phyloP scores from a whole-genome alignment of 2,888 invertebrate species.

The Diploptera punctata region DNA sequence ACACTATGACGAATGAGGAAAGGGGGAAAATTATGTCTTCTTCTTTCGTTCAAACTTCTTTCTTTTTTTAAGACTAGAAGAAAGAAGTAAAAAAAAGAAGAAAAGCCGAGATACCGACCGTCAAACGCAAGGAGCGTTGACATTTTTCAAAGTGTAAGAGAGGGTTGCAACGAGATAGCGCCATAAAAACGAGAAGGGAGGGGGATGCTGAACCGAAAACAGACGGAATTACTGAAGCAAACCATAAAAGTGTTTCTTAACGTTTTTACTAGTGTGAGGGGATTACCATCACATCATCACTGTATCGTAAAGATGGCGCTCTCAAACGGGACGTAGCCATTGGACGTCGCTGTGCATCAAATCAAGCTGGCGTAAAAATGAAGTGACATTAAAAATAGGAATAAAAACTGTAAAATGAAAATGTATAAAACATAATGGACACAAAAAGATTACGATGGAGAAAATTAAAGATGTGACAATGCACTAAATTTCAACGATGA shows the following conservation, averaged over 20 bases:
- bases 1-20: neutral
- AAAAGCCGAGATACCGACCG: neutral
- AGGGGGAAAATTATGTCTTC: neutral
- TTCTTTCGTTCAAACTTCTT: neutral
- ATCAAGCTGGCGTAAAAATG: too few relatives aligned
- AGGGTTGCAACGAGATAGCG: neutral
- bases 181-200: slow-evolving; percentile 22
- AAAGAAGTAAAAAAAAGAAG: too few relatives aligned
- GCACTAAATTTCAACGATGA: too few relatives aligned
- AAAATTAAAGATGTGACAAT: too few relatives aligned
- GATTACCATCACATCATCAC: too few relatives aligned
- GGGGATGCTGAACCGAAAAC: neutral
- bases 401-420: too few relatives aligned
- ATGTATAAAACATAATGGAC: too few relatives aligned
- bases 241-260: slow-evolving; percentile 22
- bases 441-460: too few relatives aligned
- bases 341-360: too few relatives aligned
- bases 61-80: neutral
- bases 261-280: neutral
- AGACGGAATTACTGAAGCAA: slow-evolving; percentile 22
- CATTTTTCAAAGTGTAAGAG: slow-evolving; percentile 16
- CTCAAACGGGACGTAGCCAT: too few relatives aligned
- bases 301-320: too few relatives aligned
- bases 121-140: slow-evolving; percentile 14
- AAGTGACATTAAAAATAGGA: too few relatives aligned